phyloP scores from a whole-genome alignment of 2,113 vertebrate genomes.

The Apeltes quadracus region DNA sequence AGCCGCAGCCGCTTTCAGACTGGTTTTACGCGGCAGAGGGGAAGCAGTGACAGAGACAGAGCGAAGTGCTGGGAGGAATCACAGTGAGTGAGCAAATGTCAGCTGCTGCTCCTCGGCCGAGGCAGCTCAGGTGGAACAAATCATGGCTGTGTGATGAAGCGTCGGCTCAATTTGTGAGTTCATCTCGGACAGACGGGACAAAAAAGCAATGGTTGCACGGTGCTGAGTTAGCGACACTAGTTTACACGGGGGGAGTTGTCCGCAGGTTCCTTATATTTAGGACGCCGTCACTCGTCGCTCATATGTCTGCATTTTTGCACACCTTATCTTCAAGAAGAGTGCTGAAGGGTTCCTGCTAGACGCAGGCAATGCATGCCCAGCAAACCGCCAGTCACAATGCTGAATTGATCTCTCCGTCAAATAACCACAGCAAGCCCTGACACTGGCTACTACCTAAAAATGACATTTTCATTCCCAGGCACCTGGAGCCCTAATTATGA shows the following conservation, averaged over 20 bases:
- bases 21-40: slow-evolving; percentile 9
- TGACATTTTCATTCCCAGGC: neutral
- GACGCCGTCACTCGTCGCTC: neutral
- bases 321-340: neutral
- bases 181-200: slow-evolving; percentile 28
- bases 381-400: neutral
- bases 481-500: neutral
- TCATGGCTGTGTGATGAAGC: slow-evolving; percentile 22
- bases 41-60: neutral
- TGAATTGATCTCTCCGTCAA: neutral
- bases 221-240: slow-evolving; percentile 7
- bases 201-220: slow-evolving; percentile 35
- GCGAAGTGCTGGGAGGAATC: slow-evolving; percentile 19
- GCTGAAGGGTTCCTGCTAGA: neutral
- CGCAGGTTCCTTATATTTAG: neutral
- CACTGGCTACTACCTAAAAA: neutral
- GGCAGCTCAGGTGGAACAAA: slow-evolving; percentile 19
- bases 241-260: neutral
- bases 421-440: neutral
- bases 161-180: slow-evolving; percentile 42
- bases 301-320: neutral
- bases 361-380: neutral
- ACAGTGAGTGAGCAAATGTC: slow-evolving; percentile 57
- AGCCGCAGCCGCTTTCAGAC: slow-evolving; percentile 9
- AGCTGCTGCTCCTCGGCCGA: slow-evolving; percentile 44